Percentiles rank a stretch among this genome's conserved stretches.
phyloP scores from a whole-genome alignment of 23 tunicate species.

The Botrylloides violaceus region DNA sequence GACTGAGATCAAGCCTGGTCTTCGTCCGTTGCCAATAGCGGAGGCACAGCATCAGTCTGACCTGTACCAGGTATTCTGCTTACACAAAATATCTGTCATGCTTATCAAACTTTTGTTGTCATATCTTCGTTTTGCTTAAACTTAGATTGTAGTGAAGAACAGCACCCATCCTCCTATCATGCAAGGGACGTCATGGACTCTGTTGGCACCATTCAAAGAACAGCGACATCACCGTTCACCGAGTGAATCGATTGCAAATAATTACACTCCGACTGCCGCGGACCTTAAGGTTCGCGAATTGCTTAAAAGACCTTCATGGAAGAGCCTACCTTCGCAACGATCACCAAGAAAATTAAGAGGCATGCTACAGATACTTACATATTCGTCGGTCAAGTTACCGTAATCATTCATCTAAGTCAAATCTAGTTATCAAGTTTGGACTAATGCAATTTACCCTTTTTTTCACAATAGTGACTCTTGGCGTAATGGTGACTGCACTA shows the following conservation, averaged over 20 bases:
- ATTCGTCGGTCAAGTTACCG: neutral
- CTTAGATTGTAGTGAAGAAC: constrained; percentile 65
- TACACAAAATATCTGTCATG: no score
- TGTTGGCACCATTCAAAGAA: constrained; percentile 75
- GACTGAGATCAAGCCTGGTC: neutral
- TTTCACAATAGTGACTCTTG: no score
- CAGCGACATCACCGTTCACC: constrained; percentile 67
- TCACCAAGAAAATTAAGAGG: neutral
- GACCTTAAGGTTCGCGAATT: constrained; percentile 56
- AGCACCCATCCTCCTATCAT: constrained; percentile 89
- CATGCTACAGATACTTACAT: neutral
- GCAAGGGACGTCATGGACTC: constrained; percentile 89
- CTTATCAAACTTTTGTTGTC: neutral
- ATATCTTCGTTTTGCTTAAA: neutral
- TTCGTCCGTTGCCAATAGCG: neutral
- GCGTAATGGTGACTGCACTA: no score
- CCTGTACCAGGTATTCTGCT: neutral
- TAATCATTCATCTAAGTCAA: neutral
- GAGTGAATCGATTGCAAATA: constrained; percentile 83
- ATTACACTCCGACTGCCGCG: constrained; percentile 69
- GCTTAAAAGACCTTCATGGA: constrained; percentile 16
- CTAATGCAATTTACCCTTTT: no score
- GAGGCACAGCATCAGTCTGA: neutral
- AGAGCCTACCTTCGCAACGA: constrained; percentile 2
- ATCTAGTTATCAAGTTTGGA: neutral